A percentile compares a stretch with the other conserved stretches of the same genome.
These are phyloP conservation scores for Melanocharis versteri DNA, from an alignment of 2,113 vertebrate genomes.

Conservation along the genomic window DNA sequence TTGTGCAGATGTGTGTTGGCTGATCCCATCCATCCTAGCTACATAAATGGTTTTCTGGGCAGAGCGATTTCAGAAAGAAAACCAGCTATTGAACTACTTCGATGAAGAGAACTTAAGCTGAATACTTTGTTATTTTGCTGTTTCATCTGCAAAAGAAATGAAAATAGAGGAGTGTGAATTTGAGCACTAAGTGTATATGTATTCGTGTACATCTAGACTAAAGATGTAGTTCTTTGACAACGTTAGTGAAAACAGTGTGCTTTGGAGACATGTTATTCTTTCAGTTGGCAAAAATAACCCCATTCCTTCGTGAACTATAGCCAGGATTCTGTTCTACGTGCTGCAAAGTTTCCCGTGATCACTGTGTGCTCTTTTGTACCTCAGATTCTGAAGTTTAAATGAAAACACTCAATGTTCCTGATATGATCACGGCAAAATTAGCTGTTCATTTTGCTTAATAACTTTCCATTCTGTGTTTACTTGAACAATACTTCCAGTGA, in stretches of 20 bases:
- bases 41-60: neutral
- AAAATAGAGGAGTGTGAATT: neutral
- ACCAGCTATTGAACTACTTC: neutral
- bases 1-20: neutral
- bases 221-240: neutral
- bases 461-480: slow-evolving; percentile 29
- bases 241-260: neutral
- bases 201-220: neutral
- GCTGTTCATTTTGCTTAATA: slow-evolving; percentile 31
- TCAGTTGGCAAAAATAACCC: slow-evolving; percentile 36
- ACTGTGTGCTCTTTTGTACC: slow-evolving; percentile 9
- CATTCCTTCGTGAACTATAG: slow-evolving; percentile 2
- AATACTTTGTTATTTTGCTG: neutral
- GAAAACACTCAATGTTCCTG: slow-evolving; percentile 38
- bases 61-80: neutral
- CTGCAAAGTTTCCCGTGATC: neutral
- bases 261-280: neutral
- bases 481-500: neutral
- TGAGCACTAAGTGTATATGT: neutral
- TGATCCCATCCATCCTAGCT: neutral
- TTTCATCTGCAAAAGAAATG: neutral
- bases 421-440: slow-evolving; percentile 27
- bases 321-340: slow-evolving; percentile 26
- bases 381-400: slow-evolving; percentile 15
- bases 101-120: neutral